A percentile compares a stretch with the other conserved stretches of the same genome.
Evolutionary conservation across 2,888 invertebrate species (phyloP).

Genomic region (Limnephilus lunatus): DNA sequence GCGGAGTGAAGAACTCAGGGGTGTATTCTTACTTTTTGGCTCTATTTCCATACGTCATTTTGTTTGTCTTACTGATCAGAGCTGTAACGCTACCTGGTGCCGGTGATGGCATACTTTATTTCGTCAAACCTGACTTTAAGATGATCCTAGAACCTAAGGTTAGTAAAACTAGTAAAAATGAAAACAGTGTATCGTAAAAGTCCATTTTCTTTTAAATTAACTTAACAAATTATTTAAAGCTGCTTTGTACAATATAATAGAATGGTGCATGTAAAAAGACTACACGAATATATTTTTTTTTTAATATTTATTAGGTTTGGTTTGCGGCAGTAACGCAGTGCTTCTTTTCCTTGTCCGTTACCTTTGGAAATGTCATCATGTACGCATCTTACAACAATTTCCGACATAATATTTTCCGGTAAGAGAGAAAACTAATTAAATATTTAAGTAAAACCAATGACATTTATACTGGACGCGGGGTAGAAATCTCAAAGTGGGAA

Average conservation of each 20-base stretch:
- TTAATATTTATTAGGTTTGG: constrained; percentile 77
- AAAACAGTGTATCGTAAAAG: not conserved
- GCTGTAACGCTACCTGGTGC: constrained; percentile 81
- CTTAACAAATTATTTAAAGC: constrained; percentile 84
- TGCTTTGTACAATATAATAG: constrained; percentile 81
- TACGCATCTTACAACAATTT: constrained; percentile 81
- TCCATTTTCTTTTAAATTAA: constrained; percentile 81
- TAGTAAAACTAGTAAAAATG: constrained; percentile 66
- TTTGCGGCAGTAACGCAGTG: constrained; percentile 82
- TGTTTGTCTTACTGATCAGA: constrained; percentile 78
- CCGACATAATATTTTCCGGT: constrained; percentile 79
- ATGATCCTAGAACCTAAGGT: constrained; percentile 79
- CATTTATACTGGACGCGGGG: too few species aligned
- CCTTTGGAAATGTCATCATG: constrained; percentile 81
- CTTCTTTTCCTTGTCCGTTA: constrained; percentile 81
- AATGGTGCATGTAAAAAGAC: too few species aligned
- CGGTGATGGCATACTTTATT: constrained; percentile 79
- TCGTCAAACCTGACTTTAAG: constrained; percentile 81
- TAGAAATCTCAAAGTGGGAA: too few species aligned
- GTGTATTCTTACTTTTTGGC: constrained; percentile 85
- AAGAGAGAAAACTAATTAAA: constrained; percentile 40
- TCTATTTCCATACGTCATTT: constrained; percentile 81
- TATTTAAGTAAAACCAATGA: too few species aligned
- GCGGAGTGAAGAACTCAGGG: constrained; percentile 79
- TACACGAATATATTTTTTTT: not conserved